These are phyloP conservation scores for Apodemus speciosus DNA, from an alignment of 2,113 vertebrate genomes.

Conservation along the genomic window DNA sequence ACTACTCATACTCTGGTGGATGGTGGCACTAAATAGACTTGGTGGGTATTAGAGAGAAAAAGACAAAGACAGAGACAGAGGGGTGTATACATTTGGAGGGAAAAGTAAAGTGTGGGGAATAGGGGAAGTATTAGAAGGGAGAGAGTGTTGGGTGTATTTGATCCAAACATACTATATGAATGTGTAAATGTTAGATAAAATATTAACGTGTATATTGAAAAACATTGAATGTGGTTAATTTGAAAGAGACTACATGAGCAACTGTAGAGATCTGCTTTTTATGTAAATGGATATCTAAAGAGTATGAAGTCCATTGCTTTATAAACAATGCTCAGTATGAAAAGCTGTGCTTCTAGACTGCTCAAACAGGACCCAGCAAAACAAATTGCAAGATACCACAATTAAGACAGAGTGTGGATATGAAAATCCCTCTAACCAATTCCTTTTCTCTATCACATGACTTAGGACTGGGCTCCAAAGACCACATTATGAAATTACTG, in stretches of 20 bases:
- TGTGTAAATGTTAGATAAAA: neutral
- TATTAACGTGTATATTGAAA: neutral
- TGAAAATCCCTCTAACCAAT: neutral
- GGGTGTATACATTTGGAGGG: neutral
- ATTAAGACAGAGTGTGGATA: neutral
- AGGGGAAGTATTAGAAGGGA: neutral
- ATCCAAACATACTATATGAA: neutral
- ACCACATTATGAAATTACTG: neutral
- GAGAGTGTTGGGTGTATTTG: neutral
- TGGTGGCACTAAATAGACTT: too few species aligned
- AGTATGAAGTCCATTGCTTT: neutral
- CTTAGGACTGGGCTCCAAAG: neutral
- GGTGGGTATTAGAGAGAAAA: neutral
- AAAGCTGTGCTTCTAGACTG: neutral
- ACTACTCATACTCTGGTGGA: neutral
- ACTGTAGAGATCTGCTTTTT: neutral
- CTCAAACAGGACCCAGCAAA: neutral
- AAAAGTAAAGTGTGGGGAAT: neutral
- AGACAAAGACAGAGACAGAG: neutral
- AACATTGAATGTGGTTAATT: neutral
- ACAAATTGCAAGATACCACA: neutral
- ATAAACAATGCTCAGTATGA: neutral
- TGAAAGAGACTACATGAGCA: neutral
- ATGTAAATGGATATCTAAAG: neutral
- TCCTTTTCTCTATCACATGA: neutral